Evolutionary conservation across 1,140 invertebrate genomes (phyloP).

Genomic region (Arctopsyche grandis): DNA sequence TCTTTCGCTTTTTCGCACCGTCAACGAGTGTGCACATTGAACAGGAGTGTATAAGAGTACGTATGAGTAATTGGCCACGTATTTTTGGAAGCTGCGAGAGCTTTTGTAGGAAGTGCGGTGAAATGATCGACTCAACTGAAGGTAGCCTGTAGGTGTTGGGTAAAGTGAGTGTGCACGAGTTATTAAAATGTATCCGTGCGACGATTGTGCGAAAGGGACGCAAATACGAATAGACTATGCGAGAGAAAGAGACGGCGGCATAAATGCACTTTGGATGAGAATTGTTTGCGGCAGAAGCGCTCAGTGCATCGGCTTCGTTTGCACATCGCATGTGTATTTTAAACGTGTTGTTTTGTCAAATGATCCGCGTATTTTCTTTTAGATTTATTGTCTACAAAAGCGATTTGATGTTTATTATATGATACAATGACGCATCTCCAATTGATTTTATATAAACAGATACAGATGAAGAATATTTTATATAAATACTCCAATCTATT

Average conservation of each 20-base stretch:
- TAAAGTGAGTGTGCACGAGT: not conserved
- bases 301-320: not conserved
- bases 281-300: slow-evolving; percentile 7
- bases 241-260: not conserved
- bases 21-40: not conserved
- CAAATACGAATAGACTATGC: not conserved
- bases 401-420: too few species aligned
- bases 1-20: not conserved
- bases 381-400: too few species aligned
- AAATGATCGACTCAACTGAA: not conserved
- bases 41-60: not conserved
- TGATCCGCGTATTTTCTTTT: too few species aligned
- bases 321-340: not conserved
- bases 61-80: not conserved
- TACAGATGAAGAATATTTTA: too few species aligned
- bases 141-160: not conserved
- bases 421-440: too few species aligned
- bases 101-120: not conserved
- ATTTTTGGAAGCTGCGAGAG: not conserved
- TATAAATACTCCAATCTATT: too few species aligned
- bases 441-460: too few species aligned
- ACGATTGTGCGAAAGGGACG: not conserved
- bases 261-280: not conserved
- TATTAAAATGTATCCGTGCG: not conserved
- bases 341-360: too few species aligned